A percentile compares a stretch with the other conserved stretches of the same genome.
phyloP scores from a whole-genome alignment of 2,888 invertebrate genomes.

The Autographa pulchrina region DNA sequence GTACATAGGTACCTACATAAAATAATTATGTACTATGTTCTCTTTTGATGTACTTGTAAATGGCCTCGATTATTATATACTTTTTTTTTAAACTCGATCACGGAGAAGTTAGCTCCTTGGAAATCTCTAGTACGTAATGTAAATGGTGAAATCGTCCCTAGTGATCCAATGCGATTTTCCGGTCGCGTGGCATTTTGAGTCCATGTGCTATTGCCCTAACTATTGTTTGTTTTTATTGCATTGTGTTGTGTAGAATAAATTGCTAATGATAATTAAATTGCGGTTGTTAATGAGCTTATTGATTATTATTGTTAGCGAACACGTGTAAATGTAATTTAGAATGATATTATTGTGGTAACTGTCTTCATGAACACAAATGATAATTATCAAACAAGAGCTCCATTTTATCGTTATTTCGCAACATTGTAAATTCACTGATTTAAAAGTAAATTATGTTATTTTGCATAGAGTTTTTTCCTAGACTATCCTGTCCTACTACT shows the following conservation, averaged over 20 bases:
- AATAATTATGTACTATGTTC: no score
- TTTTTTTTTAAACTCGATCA: not conserved
- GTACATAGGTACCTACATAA: no score
- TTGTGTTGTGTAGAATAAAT: not conserved
- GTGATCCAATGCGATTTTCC: slow-evolving; percentile 33
- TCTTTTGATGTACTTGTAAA: no score
- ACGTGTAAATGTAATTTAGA: slow-evolving; percentile 3
- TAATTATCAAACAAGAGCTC: not conserved
- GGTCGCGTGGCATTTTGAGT: slow-evolving; percentile 10
- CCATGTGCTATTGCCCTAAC: slow-evolving; percentile 29
- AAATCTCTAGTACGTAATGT: not conserved
- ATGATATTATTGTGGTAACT: not conserved
- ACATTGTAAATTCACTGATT: no score
- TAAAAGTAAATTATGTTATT: no score
- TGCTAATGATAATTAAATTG: not conserved
- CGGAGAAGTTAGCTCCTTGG: not conserved
- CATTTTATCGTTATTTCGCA: not conserved
- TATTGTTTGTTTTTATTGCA: slow-evolving; percentile 30
- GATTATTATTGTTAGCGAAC: not conserved
- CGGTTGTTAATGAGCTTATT: not conserved
- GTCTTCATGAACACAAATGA: not conserved
- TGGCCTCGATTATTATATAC: no score
- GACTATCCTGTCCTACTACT: no score
- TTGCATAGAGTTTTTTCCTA: no score
- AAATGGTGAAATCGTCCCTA: not conserved